A percentile compares a stretch with the other conserved stretches of the same genome.
Evolutionary conservation across 2,888 invertebrate species (phyloP).

Genomic region (Drosophila anomalata): DNA sequence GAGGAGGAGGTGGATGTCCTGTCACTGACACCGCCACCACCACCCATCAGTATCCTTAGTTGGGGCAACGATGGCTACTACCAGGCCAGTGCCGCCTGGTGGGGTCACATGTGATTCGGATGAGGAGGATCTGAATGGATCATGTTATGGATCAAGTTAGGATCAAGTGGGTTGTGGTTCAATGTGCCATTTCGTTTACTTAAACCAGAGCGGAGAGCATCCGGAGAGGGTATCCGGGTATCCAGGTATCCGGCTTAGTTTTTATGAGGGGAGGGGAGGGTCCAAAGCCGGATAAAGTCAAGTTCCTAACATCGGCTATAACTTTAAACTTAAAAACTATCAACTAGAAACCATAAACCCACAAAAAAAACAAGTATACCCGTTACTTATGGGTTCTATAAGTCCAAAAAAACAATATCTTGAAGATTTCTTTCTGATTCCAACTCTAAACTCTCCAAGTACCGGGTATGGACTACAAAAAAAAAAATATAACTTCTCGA

Average conservation of each 20-base stretch:
- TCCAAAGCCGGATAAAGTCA: neutral
- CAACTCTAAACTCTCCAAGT: neutral
- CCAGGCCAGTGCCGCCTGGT: conserved; percentile 65
- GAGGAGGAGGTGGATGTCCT: conserved; percentile 58
- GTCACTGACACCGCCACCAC: conserved; percentile 67
- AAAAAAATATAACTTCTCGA: neutral
- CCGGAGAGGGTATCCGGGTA: neutral
- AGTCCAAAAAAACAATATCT: no score
- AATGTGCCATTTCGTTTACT: conserved; percentile 76
- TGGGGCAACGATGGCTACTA: conserved; percentile 72
- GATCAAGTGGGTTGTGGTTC: conserved; percentile 67
- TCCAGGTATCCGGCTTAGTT: neutral
- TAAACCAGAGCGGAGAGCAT: conserved; percentile 23
- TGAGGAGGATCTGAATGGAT: neutral
- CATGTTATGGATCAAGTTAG: conserved; percentile 36
- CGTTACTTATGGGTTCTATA: neutral
- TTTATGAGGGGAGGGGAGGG: neutral
- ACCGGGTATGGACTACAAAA: no score
- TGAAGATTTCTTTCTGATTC: no score
- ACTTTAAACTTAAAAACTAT: neutral
- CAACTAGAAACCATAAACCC: no score
- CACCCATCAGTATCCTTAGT: conserved; percentile 60
- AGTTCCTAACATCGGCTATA: conserved; percentile 6
- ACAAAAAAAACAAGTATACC: neutral
- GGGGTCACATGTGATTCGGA: conserved; percentile 64